These are phyloP conservation scores for Leptinotarsa peninsularis DNA, from an alignment of 2,888 invertebrate genomes.

Conservation along the genomic window DNA sequence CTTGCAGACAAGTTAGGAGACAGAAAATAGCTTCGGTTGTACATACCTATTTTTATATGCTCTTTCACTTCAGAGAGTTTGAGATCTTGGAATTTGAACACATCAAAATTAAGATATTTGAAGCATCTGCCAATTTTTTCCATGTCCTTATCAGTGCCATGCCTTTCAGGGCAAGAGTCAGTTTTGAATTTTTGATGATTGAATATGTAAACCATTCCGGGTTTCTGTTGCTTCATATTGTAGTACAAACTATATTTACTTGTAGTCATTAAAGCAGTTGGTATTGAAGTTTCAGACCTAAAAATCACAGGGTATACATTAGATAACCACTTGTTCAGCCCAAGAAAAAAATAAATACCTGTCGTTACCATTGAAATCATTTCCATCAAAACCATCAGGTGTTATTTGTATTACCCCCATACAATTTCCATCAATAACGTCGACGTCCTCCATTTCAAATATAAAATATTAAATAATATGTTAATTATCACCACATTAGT, in stretches of 20 bases:
- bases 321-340: background rate
- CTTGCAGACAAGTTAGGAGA: too few relatives aligned
- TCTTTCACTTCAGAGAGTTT: conserved; percentile 75
- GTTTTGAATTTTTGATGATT: conserved; percentile 86
- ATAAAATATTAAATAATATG: background rate
- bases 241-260: conserved; percentile 80
- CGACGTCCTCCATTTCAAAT: background rate
- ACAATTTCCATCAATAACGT: conserved; percentile 16
- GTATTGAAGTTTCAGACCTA: background rate
- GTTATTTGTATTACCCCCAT: background rate
- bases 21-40: background rate
- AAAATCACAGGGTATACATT: background rate
- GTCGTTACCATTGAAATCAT: background rate
- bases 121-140: conserved; percentile 76
- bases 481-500: too few relatives aligned
- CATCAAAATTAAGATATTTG: conserved; percentile 77
- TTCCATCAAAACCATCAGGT: background rate
- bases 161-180: conserved; percentile 72
- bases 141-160: conserved; percentile 88
- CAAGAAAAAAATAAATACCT: background rate
- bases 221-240: conserved; percentile 84
- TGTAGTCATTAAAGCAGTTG: conserved; percentile 70
- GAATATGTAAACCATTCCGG: conserved; percentile 88
- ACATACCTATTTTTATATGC: conserved; percentile 73
- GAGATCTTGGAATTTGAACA: conserved; percentile 77